Evolutionary conservation across 2,888 invertebrate genomes (phyloP).

Genomic region (Leucoma salicis): DNA sequence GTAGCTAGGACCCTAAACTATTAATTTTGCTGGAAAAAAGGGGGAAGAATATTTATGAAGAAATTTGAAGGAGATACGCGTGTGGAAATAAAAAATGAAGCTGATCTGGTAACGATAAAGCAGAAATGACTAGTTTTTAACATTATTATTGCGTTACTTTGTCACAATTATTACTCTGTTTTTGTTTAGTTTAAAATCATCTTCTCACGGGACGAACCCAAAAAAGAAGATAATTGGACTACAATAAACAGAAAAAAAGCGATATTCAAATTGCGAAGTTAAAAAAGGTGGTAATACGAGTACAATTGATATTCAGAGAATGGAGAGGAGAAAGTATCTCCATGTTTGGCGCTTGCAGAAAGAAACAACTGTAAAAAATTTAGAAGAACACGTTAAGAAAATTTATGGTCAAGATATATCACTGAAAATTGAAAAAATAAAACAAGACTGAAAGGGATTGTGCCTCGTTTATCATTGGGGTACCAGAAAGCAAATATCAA

Average conservation of each 20-base stretch:
- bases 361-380: background rate
- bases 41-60: too few species aligned
- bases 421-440: constrained; percentile 19
- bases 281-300: constrained; percentile 1
- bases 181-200: too few species aligned
- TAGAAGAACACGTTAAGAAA: constrained; percentile 4
- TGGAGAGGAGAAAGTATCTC: constrained; percentile 4
- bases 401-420: background rate
- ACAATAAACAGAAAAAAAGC: constrained; percentile 2
- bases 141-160: too few species aligned
- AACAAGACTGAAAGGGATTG: constrained; percentile 30
- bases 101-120: too few species aligned
- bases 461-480: constrained; percentile 28
- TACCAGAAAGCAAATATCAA: constrained; percentile 22
- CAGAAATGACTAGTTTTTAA: too few species aligned
- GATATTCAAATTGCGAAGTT: constrained; percentile 2
- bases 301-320: background rate
- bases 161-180: too few species aligned
- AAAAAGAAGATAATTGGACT: constrained; percentile 4
- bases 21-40: too few species aligned
- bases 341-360: constrained; percentile 10
- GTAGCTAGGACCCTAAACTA: too few species aligned
- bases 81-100: too few species aligned
- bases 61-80: too few species aligned
- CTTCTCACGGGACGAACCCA: too few species aligned